Percentiles rank a stretch among this genome's conserved stretches.
phyloP scores from a whole-genome alignment of 2,113 vertebrate species.

The Suricata suricatta region DNA sequence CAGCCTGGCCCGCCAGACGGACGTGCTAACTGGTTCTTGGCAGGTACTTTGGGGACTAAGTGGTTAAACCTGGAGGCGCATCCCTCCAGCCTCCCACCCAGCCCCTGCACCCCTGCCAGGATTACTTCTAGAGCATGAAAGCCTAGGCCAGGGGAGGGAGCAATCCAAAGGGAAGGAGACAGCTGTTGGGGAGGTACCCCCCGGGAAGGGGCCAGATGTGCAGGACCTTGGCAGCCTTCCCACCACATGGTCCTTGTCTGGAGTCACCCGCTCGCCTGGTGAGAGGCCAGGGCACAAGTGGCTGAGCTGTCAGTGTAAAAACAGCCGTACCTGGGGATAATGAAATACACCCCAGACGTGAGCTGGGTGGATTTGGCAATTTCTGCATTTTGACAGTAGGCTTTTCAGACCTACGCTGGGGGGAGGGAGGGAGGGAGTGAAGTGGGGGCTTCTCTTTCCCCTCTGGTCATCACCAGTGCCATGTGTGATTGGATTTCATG shows the following conservation, averaged over 20 bases:
- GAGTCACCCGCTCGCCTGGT: neutral
- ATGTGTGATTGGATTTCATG: neutral
- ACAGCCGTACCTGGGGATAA: neutral
- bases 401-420: neutral
- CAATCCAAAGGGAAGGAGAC: slow-evolving; percentile 62
- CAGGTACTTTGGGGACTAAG: slow-evolving; percentile 75
- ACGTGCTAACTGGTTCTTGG: slow-evolving; percentile 68
- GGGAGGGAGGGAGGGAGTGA: neutral
- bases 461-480: neutral
- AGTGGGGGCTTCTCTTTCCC: neutral
- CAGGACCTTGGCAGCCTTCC: neutral
- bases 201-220: slow-evolving; percentile 47
- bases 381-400: neutral
- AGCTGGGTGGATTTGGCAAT: neutral
- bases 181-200: slow-evolving; percentile 62
- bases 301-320: neutral
- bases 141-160: slow-evolving; percentile 58
- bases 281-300: slow-evolving; percentile 41
- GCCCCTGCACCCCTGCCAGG: neutral
- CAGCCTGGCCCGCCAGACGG: neutral
- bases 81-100: neutral
- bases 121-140: slow-evolving; percentile 24
- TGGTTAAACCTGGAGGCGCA: slow-evolving; percentile 71
- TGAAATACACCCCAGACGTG: neutral
- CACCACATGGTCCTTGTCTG: slow-evolving; percentile 45